Conservation (phyloP, 2,113 vertebrate genomes). For the Clupea harengus region DNA sequence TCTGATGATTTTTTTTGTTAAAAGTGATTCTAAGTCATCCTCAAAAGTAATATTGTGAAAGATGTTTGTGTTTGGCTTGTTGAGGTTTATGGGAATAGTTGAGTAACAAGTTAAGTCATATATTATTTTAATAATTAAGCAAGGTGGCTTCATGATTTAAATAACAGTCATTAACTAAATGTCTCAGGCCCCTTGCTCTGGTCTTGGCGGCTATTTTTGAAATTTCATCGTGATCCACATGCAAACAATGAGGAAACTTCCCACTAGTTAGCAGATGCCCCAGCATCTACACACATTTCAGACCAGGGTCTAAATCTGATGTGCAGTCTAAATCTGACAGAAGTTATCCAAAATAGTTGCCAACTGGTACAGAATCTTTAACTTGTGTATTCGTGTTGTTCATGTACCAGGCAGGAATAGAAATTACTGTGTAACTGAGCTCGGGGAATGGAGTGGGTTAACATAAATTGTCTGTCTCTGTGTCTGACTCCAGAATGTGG, state of each 20-base stretch:
- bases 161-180: not conserved
- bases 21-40: not conserved
- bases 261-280: too few relatives aligned
- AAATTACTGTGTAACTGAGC: not conserved
- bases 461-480: not conserved
- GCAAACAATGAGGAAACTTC: too few relatives aligned
- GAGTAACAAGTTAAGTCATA: too few relatives aligned
- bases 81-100: not conserved
- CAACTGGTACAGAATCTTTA: too few relatives aligned
- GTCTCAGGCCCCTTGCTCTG: not conserved
- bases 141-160: not conserved
- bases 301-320: not conserved
- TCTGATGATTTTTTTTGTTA: not conserved
- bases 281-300: not conserved
- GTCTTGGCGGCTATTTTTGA: not conserved
- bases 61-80: not conserved
- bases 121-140: too few relatives aligned
- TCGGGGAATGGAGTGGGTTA: not conserved
- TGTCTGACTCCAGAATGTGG: not conserved
- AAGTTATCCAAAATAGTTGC: not conserved
- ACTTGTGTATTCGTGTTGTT: not conserved
- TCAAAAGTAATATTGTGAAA: not conserved
- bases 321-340: not conserved
- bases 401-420: not conserved
- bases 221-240: too few relatives aligned